Evolutionary conservation across 2,113 vertebrate species (phyloP), one percentile per base, ranked within the genome.

Genomic region (Crotalus helleri): DNA sequence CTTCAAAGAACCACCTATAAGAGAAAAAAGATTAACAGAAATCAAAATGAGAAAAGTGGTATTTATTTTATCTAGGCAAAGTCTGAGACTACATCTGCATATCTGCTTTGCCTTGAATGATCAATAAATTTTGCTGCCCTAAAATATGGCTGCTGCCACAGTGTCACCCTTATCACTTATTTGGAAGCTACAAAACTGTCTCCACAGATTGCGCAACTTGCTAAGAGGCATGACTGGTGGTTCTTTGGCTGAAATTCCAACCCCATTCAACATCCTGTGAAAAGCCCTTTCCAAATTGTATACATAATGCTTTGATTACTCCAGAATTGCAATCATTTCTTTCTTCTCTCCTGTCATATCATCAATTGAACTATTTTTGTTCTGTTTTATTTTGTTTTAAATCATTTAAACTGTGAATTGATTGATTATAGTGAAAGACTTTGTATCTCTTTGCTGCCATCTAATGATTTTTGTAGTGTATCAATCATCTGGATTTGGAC

Each of bases 1-100:
- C 97, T 97, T 99, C 99, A 97, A 99, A 99, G 98, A 99, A 99
- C 99, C 99, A 99, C 97, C 99, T 99, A 98, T 91, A 98, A 98
- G 95, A 98, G 91, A 98, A 89, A 97, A 95, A 91, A 0, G 54
- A 85, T 93, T 95, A 46, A 93, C 57, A 95, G 90, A 95, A 26
- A 93, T 91, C 87, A 95, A 58, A 85, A 58, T 93, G 53, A 90
- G 54, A 57, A 96, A 26, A 51, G 94, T 92, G 49, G 17, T 58
- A 29, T 44, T 59, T 49, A 57, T 59, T 51, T 13, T 3, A 15
- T 24, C 61, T 92, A 4, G 2, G 10, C 12, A 89, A 29, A 6
- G 17, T 11, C 33, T 44, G 19, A 81, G 33, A 44, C 74, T 33
- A 81, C 0, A 81, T 39, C 69, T 39, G 17, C 74, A 44, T 39